Evolutionary conservation across 2,113 vertebrate species (phyloP).

Genomic region (Paralichthys olivaceus): DNA sequence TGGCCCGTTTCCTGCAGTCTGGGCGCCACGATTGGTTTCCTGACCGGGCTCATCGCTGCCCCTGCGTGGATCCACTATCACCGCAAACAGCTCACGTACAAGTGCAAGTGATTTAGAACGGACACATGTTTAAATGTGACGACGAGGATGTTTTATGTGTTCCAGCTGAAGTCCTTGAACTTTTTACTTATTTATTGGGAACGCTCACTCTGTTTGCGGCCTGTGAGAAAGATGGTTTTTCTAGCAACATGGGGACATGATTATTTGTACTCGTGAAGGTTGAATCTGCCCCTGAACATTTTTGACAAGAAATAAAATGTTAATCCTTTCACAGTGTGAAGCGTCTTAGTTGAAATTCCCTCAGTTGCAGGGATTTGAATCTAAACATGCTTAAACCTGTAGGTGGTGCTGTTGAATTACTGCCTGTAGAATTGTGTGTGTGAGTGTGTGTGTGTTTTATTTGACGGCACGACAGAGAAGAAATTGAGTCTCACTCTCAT

Average conservation of each 20-base stretch:
- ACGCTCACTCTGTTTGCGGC: conserved; percentile 10
- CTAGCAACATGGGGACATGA: conserved; percentile 13
- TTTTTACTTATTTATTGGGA: conserved; percentile 64
- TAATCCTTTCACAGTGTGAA: conserved; percentile 1
- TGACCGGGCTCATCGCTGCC: conserved; percentile 89
- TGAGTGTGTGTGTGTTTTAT: background rate
- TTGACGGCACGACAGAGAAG: background rate
- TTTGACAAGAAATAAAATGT: conserved; percentile 62
- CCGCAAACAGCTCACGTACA: conserved; percentile 95
- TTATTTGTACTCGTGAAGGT: conserved; percentile 46
- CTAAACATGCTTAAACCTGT: conserved; percentile 24
- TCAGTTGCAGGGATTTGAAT: background rate
- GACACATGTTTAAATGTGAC: conserved; percentile 23
- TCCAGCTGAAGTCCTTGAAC: conserved; percentile 23
- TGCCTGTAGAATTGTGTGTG: background rate
- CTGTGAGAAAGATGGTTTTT: conserved; percentile 25
- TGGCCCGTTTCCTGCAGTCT: conserved; percentile 98
- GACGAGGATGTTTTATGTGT: background rate
- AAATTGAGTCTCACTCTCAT: conserved; percentile 18
- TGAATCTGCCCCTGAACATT: conserved; percentile 20
- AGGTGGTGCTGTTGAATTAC: conserved; percentile 59
- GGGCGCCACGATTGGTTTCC: conserved; percentile 90
- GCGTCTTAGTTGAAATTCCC: background rate
- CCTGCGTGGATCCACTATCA: conserved; percentile 96
- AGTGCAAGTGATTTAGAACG: conserved; percentile 85